Evolutionary conservation across 2,113 vertebrate species (phyloP), one percentile per base, ranked within the genome.

Genomic region (Mustela nigripes): DNA sequence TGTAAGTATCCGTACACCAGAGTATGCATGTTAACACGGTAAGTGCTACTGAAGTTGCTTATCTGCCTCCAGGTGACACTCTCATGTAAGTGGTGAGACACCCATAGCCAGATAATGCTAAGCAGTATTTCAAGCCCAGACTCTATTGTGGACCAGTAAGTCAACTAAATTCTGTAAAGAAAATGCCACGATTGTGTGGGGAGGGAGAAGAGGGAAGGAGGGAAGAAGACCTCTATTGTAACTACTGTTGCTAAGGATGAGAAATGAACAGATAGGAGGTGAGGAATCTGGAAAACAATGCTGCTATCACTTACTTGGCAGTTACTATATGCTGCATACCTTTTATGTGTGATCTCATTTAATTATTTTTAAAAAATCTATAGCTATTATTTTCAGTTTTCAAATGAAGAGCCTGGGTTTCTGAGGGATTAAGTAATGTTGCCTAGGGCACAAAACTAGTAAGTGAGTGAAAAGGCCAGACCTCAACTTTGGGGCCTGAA

Each of bases 31-130:
- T 42, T 62, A 85, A 60, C 73, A 50, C 7, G 12, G 0, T 14
- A 21, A 84, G 53, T 48, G 19, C 65, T 56, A 91, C 62, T 73
- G 45, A 85, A 56, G 65, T 31, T 83, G 85, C 89, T 95, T 85
- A 91, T 94, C 89, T 82, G 56, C 71, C 56, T 85, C 65, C 26
- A 56, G 50, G 71, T 89, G 91, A 94, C 71, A 91, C 28, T 97
- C 74, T 88, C 79, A 69, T 1, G 5, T 42, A 94, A 88, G 76
- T 85, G 87, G 73, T 19, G 50, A 86, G n/a, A 36, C 87, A 74
- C 26, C 50, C 62, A 73, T 2, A 22, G 45, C 19, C 88, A 95
- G 74, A 91, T 36, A 65, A 78, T 39, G 42, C 58, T 42, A 50
- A 65, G 84, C 48, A 88, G 53, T 28, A 73, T n/a, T 63, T 73